phyloP scores from a whole-genome alignment of 2,888 invertebrate genomes.

The Sycophila texana region DNA sequence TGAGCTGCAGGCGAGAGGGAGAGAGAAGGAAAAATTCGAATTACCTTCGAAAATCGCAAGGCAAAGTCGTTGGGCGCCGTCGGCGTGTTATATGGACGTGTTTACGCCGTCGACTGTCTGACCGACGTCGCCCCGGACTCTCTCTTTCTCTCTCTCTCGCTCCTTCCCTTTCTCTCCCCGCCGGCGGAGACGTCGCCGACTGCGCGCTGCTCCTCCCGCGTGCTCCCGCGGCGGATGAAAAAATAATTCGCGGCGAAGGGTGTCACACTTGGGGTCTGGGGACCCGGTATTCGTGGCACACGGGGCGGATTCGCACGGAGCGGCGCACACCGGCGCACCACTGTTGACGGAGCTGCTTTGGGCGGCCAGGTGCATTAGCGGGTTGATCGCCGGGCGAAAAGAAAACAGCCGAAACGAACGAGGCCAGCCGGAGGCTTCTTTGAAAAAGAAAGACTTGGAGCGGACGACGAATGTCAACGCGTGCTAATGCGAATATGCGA shows the following conservation, averaged over 20 bases:
- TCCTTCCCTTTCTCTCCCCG: too few relatives aligned
- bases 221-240: slow-evolving; percentile 9
- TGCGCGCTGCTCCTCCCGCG: not conserved
- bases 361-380: too few relatives aligned
- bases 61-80: slow-evolving; percentile 30
- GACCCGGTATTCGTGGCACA: too few relatives aligned
- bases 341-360: too few relatives aligned
- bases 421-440: slow-evolving; percentile 36
- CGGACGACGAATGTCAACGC: not conserved
- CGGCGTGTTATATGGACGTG: not conserved
- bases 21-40: slow-evolving; percentile 41
- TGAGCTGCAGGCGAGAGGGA: not conserved
- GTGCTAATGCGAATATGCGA: not conserved
- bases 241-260: not conserved
- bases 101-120: too few relatives aligned
- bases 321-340: too few relatives aligned
- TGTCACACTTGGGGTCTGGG: too few relatives aligned
- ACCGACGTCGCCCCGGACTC: not conserved
- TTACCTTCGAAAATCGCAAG: slow-evolving; percentile 37
- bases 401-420: slow-evolving; percentile 33
- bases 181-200: too few relatives aligned
- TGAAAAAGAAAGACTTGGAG: slow-evolving; percentile 22
- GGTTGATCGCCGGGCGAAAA: not conserved
- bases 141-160: too few relatives aligned
- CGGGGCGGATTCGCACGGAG: too few relatives aligned